phyloP scores from a whole-genome alignment of 1,140 invertebrate species.

The Anastatus disparis region DNA sequence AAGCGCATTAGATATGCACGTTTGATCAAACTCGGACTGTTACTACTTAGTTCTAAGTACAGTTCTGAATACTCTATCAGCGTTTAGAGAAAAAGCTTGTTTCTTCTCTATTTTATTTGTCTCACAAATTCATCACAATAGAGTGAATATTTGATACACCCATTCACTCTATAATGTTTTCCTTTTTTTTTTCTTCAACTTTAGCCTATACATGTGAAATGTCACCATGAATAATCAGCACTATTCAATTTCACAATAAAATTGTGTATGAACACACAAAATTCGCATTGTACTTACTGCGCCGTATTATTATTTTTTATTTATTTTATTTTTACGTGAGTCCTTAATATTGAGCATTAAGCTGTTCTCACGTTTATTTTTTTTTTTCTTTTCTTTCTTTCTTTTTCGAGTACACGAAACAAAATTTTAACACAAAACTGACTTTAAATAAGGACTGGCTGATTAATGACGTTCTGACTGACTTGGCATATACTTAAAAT shows the following conservation, averaged over 20 bases:
- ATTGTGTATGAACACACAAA: constrained; percentile 2
- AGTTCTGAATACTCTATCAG: too few relatives aligned
- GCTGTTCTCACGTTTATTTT: background rate
- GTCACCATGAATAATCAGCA: background rate
- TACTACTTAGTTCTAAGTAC: too few relatives aligned
- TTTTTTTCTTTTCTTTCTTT: constrained; percentile 3
- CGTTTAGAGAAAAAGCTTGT: too few relatives aligned
- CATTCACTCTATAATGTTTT: background rate
- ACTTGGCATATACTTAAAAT: too few relatives aligned
- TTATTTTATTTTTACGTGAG: background rate
- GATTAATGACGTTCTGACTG: too few relatives aligned
- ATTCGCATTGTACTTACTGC: background rate
- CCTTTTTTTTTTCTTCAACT: background rate
- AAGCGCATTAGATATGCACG: too few relatives aligned
- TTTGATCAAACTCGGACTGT: too few relatives aligned
- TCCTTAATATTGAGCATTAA: background rate
- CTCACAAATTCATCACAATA: too few relatives aligned
- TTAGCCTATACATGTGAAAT: background rate
- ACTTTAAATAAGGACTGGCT: too few relatives aligned
- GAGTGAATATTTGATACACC: too few relatives aligned
- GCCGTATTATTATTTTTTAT: background rate
- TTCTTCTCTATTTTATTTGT: too few relatives aligned
- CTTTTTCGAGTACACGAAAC: background rate
- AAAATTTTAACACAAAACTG: too few relatives aligned
- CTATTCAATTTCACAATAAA: background rate